Base-by-base conservation (phyloP, 2,797 vertebrate genomes). In the Gobionotothen gibberifrons region DNA sequence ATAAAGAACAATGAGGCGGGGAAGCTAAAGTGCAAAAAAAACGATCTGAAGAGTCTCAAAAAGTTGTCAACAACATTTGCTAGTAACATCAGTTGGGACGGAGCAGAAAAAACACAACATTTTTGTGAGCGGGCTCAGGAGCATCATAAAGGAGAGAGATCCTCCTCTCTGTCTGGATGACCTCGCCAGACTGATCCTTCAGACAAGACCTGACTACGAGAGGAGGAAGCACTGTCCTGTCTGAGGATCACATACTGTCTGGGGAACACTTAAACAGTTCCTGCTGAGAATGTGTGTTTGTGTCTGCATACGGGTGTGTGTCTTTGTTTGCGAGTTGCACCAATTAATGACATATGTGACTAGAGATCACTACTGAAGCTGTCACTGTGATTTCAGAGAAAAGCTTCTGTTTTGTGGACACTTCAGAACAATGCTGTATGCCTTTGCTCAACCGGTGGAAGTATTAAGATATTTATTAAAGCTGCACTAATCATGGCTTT, bases 101-200 rank as follows among this genome's bases (percentile, higher is more conserved):
- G 44, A 73, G 47, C 62, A 78, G 73, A 69, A 84, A 68, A 82
- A 84, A 81, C 63, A 55, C 66, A 80, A 81, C 69, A 88, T 87
- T 78, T 89, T 90, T 86, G 61, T 81, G 76, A 63, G 26, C 52
- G 42, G 85, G 70, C 91, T 93, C 89, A 81, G 48, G 87, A 90
- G 88, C 85, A 64, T 90, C 85, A 89, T 89, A 90, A 91, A 88
- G 82, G 65, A 82, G 56, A 85, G 79, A 85, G 74, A 85, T 84
- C 81, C 74, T 82, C 85, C 74, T 66, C 73, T 78, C 84, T 68
- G 81, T 86, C 84, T 91, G 87, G 70, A 90, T 85, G 84, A 90
- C 71, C 89, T 91, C 80, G 86, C 90, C 90, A 89, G 86, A 84
- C 90, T 92, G 89, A 92, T 93, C 91, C 87, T 87, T 85, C 85